Base-by-base conservation (phyloP, 2,113 vertebrate genomes). In the Oenanthe oenanthe region DNA sequence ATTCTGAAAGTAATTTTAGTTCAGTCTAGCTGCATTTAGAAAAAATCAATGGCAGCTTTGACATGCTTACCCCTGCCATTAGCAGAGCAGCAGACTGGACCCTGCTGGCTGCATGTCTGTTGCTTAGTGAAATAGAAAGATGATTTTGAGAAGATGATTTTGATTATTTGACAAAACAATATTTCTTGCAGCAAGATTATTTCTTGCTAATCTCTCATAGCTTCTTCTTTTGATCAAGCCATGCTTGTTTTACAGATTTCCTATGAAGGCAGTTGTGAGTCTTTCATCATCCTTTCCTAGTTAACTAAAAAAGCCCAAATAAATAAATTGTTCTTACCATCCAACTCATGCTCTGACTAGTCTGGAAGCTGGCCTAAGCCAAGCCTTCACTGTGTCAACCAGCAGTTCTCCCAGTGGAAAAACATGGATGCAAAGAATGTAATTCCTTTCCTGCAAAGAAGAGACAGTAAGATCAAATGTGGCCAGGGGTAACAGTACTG, bases 21-120 rank as follows among this genome's bases (percentile, higher is more conserved):
- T 91, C 60, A 28, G 56, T 47, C 29, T n/a, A 24, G 45, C 63
- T 66, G 29, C 32, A 60, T 84, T 86, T 86, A 91, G 86, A 83
- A 91, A 53, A 90, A 92, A 94, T 95, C 68, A 67, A 77, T 86
- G 81, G 61, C 54, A 91, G 72, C 73, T 92, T 77, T 91, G 86
- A 84, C 31, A 14, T 31, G 38, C 63, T 61, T 92, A 83, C 65
- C 70, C 58, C 66, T 81, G 68, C 65, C 73, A 45, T 89, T 84
- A 81, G 56, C 50, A 48, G 56, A 71, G 14, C 56, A 71, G 56
- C 43, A 58, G 83, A 26, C 43, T 48, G 45, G 63, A 42, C 51
- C 60, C 79, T 74, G 63, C 47, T 81, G 76, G 16, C 43, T 86
- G 56, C 26, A 45, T 77, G 45, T 43, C 50, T 80, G 26, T 32